These are phyloP conservation scores for Etia nguti DNA, from an alignment of 2,113 vertebrate species.

Conservation along the genomic window DNA sequence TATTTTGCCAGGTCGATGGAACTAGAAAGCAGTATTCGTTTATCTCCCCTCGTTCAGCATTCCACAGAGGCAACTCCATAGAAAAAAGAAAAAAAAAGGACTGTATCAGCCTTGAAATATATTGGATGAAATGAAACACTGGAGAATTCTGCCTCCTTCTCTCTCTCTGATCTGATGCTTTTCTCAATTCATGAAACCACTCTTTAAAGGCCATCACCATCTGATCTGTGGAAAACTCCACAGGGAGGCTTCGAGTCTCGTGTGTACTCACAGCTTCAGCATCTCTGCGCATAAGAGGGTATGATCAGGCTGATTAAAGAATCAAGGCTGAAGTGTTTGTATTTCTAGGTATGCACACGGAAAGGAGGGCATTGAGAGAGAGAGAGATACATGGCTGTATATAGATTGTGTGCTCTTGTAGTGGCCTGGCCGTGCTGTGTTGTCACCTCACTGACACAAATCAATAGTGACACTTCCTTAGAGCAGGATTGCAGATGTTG, in stretches of 20 bases:
- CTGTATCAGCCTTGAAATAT: slow-evolving; percentile 56
- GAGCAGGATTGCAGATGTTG: slow-evolving; percentile 37
- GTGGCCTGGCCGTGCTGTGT: slow-evolving; percentile 13
- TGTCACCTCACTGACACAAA: slow-evolving; percentile 49
- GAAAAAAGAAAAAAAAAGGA: slow-evolving; percentile 52
- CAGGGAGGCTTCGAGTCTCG: background rate
- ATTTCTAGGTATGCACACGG: background rate
- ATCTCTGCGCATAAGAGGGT: background rate
- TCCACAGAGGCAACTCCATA: slow-evolving; percentile 19
- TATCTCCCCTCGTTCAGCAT: slow-evolving; percentile 48
- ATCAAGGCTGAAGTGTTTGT: background rate
- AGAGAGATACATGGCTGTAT: background rate
- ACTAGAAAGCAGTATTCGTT: slow-evolving; percentile 30
- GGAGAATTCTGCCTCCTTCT: slow-evolving; percentile 44
- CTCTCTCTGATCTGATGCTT: slow-evolving; percentile 38
- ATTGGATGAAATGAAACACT: slow-evolving; percentile 61
- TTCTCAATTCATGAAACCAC: slow-evolving; percentile 3
- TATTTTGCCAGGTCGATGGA: slow-evolving; percentile 47
- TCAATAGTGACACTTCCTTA: slow-evolving; percentile 58
- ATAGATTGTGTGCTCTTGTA: background rate
- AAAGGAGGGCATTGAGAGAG: background rate
- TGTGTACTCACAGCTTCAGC: background rate
- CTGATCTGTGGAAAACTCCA: slow-evolving; percentile 7
- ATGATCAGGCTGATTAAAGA: slow-evolving; percentile 1
- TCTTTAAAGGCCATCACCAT: slow-evolving; percentile 19